Evolutionary conservation across 1,140 invertebrate genomes (phyloP).

Genomic region (Ips typographus): DNA sequence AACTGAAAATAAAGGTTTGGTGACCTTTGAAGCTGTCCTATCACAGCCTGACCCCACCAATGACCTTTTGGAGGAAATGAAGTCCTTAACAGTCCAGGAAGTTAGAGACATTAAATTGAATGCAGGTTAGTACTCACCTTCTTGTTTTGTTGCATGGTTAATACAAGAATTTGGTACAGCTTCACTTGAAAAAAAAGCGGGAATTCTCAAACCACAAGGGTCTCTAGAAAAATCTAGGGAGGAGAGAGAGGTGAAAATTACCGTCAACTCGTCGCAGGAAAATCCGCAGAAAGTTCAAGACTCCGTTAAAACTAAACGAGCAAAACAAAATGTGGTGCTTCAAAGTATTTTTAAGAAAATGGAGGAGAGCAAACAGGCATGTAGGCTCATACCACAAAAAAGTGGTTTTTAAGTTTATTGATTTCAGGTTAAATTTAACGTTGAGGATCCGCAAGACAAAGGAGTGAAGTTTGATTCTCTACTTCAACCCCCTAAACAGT

Average conservation of each 20-base stretch:
- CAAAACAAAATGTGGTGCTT: constrained; percentile 55
- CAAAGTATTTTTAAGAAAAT: constrained; percentile 72
- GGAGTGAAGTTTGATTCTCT: constrained; percentile 38
- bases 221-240: constrained; percentile 64
- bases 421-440: constrained; percentile 47
- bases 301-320: constrained; percentile 44
- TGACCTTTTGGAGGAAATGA: constrained; percentile 51
- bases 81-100: constrained; percentile 46
- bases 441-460: constrained; percentile 41
- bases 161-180: background rate
- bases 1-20: constrained; percentile 39
- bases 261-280: constrained; percentile 1
- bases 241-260: constrained; percentile 52
- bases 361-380: constrained; percentile 62
- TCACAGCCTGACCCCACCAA: constrained; percentile 51
- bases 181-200: constrained; percentile 59
- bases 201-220: constrained; percentile 70
- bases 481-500: constrained; percentile 5
- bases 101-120: background rate
- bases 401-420: background rate
- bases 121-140: too few relatives aligned
- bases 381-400: background rate
- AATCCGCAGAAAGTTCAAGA: constrained; percentile 28
- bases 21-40: constrained; percentile 47
- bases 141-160: too few relatives aligned